Percentiles rank a stretch among this genome's conserved stretches.
Conservation (phyloP, 2,113 vertebrate genomes). For the Rhinoptilus africanus region DNA sequence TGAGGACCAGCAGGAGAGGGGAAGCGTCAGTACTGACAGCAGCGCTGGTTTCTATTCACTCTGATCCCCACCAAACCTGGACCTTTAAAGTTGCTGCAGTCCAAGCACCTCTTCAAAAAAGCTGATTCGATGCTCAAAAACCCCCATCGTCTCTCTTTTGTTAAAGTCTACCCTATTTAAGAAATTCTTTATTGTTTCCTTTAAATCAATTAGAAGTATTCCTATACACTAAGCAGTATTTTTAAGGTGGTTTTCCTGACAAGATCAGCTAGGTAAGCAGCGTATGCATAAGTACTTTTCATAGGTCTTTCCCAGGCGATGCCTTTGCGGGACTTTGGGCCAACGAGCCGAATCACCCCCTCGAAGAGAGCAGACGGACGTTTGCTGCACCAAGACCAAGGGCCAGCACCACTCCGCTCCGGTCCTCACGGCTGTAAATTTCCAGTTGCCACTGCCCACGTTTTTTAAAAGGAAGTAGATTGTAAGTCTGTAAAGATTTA, state of each 20-base stretch:
- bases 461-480: slow-evolving; percentile 19
- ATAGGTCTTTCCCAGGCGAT: neutral
- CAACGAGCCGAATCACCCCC: neutral
- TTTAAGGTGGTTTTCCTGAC: neutral
- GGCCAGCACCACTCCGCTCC: rapidly evolving
- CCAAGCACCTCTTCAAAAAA: neutral
- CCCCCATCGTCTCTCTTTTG: rapidly evolving
- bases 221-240: rapidly evolving
- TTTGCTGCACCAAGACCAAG: neutral
- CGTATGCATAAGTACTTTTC: neutral
- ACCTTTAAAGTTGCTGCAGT: no score
- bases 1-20: neutral
- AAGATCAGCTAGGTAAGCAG: neutral
- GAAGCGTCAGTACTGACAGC: neutral
- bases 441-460: neutral
- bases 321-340: neutral
- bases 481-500: slow-evolving; percentile 46
- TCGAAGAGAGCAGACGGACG: neutral
- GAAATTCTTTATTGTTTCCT: neutral
- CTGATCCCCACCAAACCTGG: neutral
- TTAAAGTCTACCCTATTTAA: neutral
- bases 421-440: neutral
- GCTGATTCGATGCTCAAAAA: rapidly evolving
- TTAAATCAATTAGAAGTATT: neutral
- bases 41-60: neutral